A percentile compares a stretch with the other conserved stretches of the same genome.
These are phyloP conservation scores for Drosophila grimshawi DNA, from an alignment of 1,140 invertebrate genomes.

Conservation along the genomic window DNA sequence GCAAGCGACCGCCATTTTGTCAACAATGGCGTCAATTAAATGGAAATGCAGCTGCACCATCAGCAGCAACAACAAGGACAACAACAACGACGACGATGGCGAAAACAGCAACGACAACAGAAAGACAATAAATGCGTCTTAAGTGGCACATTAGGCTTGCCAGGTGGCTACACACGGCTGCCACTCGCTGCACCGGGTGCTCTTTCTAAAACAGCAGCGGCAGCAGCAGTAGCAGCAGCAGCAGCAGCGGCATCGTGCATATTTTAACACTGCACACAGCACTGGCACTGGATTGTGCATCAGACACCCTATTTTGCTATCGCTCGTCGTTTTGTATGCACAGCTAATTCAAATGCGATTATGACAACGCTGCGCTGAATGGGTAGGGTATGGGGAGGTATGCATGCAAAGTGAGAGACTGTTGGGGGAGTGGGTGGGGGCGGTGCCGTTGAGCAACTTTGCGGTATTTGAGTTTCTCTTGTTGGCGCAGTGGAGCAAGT, in stretches of 20 bases:
- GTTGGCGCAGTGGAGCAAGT: slow-evolving; percentile 59
- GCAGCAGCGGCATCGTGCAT: too few species aligned
- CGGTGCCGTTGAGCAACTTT: slow-evolving; percentile 60
- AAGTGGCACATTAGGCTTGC: slow-evolving; percentile 79
- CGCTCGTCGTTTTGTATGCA: slow-evolving; percentile 63
- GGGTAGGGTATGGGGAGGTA: slow-evolving; percentile 3
- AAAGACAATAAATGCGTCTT: slow-evolving; percentile 82
- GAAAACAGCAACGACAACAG: slow-evolving; percentile 3
- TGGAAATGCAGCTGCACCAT: slow-evolving; percentile 68
- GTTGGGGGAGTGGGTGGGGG: slow-evolving; percentile 7
- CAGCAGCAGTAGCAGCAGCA: not conserved
- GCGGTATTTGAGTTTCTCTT: slow-evolving; percentile 78
- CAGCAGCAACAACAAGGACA: slow-evolving; percentile 36
- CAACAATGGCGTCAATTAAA: slow-evolving; percentile 82
- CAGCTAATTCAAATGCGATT: slow-evolving; percentile 82
- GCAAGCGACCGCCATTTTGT: slow-evolving; percentile 75
- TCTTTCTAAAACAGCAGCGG: not conserved
- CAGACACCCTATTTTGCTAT: slow-evolving; percentile 57
- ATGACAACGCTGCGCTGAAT: slow-evolving; percentile 62
- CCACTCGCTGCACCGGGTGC: slow-evolving; percentile 47
- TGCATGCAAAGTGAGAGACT: not conserved
- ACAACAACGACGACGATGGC: not conserved
- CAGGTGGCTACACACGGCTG: slow-evolving; percentile 48
- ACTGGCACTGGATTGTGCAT: not conserved
- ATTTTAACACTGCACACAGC: too few species aligned